Evolutionary conservation across 2,113 vertebrate species (phyloP).

Genomic region (Dinomys branickii): DNA sequence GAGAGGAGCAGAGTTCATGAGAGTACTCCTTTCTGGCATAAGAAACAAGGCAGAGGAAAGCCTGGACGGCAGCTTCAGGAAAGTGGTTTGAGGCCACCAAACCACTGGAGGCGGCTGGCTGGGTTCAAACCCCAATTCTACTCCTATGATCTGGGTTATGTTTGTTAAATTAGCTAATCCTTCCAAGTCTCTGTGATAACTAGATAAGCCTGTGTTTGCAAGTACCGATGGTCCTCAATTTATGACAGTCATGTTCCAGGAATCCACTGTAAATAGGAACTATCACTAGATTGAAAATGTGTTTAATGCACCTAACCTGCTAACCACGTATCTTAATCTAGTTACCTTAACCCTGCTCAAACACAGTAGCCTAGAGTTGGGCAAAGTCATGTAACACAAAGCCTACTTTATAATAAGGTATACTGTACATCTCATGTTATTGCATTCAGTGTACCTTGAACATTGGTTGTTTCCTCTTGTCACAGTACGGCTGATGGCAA

Average conservation of each 20-base stretch:
- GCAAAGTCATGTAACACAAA: neutral
- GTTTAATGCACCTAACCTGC: neutral
- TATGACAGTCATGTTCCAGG: neutral
- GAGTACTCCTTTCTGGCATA: too few species aligned
- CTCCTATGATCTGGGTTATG: neutral
- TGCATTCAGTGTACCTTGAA: neutral
- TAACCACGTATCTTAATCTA: neutral
- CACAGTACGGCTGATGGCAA: neutral
- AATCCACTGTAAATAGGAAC: neutral
- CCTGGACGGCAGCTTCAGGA: neutral
- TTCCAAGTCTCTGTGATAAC: neutral
- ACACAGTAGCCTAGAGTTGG: neutral
- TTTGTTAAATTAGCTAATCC: neutral
- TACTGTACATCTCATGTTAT: neutral
- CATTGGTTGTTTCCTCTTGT: neutral
- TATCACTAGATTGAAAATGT: neutral
- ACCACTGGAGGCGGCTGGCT: neutral
- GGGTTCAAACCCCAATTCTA: neutral
- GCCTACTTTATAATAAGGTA: neutral
- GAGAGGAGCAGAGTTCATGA: neutral
- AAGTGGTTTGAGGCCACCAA: neutral
- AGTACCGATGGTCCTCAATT: neutral
- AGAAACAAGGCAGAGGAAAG: neutral
- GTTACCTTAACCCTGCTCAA: neutral
- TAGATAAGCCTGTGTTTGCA: neutral